A percentile compares a stretch with the other conserved stretches of the same genome.
These are phyloP conservation scores for Borostomias antarcticus DNA, from an alignment of 2,797 vertebrate species.

Conservation along the genomic window DNA sequence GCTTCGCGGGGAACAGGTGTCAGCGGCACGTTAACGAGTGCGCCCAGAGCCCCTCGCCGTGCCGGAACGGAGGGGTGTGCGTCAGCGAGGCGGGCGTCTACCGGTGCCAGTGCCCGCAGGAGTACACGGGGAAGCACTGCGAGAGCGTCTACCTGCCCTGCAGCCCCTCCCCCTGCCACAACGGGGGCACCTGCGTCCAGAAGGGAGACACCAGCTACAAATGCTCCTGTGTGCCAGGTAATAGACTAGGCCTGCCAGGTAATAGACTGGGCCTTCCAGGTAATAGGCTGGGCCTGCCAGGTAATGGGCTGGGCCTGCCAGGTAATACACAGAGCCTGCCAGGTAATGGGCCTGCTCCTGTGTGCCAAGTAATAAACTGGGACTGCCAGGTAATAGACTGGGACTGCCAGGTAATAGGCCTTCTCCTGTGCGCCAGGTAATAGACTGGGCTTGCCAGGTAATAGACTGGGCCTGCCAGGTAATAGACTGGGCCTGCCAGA, in stretches of 20 bases:
- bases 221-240: conserved; percentile 91
- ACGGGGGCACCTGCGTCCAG: conserved; percentile 87
- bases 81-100: conserved; percentile 87
- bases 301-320: too few relatives aligned
- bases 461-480: too few relatives aligned
- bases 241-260: background rate
- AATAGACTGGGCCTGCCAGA: too few relatives aligned
- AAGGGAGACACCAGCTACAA: conserved; percentile 86
- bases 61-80: conserved; percentile 85
- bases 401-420: too few relatives aligned
- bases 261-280: too few relatives aligned
- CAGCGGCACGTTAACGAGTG: conserved; percentile 90
- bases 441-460: background rate
- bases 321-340: too few relatives aligned
- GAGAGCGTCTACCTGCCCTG: conserved; percentile 93
- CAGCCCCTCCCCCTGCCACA: conserved; percentile 83
- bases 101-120: conserved; percentile 80
- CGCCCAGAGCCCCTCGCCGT: conserved; percentile 68
- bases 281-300: too few relatives aligned
- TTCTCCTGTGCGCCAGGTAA: conserved; percentile 88
- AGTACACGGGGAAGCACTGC: conserved; percentile 85
- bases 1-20: conserved; percentile 65
- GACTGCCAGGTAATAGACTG: too few relatives aligned
- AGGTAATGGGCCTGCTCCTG: background rate
- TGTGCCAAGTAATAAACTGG: background rate